phyloP scores from a whole-genome alignment of 2,888 invertebrate genomes.

The Mythimna vitellina region DNA sequence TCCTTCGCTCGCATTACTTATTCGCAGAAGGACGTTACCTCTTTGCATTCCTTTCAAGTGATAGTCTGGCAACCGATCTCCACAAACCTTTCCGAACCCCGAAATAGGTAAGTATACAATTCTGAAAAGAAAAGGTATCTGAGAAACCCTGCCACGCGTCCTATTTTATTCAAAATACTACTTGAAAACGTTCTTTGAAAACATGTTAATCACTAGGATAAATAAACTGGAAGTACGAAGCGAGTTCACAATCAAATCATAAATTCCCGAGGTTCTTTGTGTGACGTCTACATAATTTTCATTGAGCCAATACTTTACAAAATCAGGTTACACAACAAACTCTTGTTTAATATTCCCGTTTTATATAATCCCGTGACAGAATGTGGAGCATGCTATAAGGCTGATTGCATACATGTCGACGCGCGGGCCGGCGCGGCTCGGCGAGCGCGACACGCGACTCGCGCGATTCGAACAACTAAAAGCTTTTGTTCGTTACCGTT shows the following conservation, averaged over 20 bases:
- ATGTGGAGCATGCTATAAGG: conserved; percentile 60
- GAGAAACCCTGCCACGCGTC: not conserved
- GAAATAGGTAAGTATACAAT: no score
- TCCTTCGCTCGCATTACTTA: no score
- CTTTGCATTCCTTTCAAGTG: no score
- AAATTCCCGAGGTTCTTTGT: conserved; percentile 8
- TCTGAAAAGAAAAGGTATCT: no score
- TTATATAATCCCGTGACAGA: conserved; percentile 42
- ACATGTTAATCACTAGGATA: not conserved
- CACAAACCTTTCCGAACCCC: no score
- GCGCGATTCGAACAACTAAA: conserved; percentile 66
- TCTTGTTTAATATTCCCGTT: conserved; percentile 52
- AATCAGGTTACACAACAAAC: conserved; percentile 32
- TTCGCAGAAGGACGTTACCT: no score
- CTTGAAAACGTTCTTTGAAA: not conserved
- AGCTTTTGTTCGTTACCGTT: conserved; percentile 71
- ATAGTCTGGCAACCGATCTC: no score
- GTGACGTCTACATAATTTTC: conserved; percentile 13
- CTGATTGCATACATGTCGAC: conserved; percentile 60
- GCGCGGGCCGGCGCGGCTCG: conserved; percentile 5
- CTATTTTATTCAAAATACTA: conserved; percentile 4
- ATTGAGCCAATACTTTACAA: conserved; percentile 19
- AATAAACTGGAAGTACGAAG: conserved; percentile 1
- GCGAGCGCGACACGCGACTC: conserved; percentile 50
- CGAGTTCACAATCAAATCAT: conserved; percentile 6